These are phyloP conservation scores for Synanthedon myopaeformis DNA, from an alignment of 2,888 invertebrate genomes.

Conservation along the genomic window DNA sequence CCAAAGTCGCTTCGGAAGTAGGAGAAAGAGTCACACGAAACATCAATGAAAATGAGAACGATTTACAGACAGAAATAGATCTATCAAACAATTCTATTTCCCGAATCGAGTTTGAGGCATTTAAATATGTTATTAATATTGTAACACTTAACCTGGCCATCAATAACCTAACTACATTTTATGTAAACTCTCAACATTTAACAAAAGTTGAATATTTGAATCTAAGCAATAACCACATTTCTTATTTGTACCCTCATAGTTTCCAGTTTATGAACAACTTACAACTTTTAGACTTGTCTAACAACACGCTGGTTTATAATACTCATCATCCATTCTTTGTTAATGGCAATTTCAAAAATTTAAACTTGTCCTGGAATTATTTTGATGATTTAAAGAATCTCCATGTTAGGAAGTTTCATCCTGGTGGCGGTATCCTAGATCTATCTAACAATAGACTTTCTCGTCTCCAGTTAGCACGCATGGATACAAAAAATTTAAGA, in stretches of 20 bases:
- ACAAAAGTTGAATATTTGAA: constrained; percentile 37
- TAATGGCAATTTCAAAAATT: constrained; percentile 31
- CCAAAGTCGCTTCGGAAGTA: constrained; percentile 33
- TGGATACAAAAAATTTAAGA: constrained; percentile 33
- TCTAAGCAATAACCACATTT: constrained; percentile 39
- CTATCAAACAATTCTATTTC: constrained; percentile 45
- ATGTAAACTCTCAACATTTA: constrained; percentile 36
- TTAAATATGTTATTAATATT: constrained; percentile 35
- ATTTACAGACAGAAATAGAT: constrained; percentile 42
- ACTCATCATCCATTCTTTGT: constrained; percentile 34
- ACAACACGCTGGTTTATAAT: constrained; percentile 36
- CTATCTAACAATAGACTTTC: constrained; percentile 45
- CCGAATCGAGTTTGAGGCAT: constrained; percentile 42
- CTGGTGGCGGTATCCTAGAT: constrained; percentile 44
- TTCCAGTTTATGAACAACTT: constrained; percentile 42
- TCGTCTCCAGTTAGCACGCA: constrained; percentile 28
- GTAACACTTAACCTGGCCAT: constrained; percentile 39
- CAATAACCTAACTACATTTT: constrained; percentile 37
- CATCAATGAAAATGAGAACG: constrained; percentile 13
- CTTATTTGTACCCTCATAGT: constrained; percentile 29
- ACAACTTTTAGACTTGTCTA: constrained; percentile 50
- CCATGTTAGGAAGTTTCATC: constrained; percentile 37
- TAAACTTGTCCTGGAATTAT: constrained; percentile 45
- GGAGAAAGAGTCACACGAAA: constrained; percentile 22
- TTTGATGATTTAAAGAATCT: constrained; percentile 30